phyloP scores from a whole-genome alignment of 2,113 vertebrate genomes.

The Cettia cetti region DNA sequence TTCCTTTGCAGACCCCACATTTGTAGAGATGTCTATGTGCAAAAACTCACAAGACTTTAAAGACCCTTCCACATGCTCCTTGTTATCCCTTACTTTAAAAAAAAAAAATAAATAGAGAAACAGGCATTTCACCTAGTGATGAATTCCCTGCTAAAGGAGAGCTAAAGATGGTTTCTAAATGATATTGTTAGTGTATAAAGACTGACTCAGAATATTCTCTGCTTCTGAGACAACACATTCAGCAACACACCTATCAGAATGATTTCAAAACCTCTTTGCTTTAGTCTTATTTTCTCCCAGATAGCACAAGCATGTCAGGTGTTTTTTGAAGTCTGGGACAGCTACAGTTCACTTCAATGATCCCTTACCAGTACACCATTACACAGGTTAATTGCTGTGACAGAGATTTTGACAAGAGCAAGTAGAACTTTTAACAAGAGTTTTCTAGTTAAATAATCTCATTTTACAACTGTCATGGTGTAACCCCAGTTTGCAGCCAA shows the following conservation, averaged over 20 bases:
- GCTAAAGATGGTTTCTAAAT: background rate
- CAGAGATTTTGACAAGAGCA: background rate
- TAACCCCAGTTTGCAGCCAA: background rate
- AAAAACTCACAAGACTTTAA: background rate
- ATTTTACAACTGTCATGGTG: background rate
- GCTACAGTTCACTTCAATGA: background rate
- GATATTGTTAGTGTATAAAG: background rate
- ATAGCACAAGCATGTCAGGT: background rate
- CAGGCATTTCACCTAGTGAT: background rate
- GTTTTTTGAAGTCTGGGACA: background rate
- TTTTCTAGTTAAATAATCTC: background rate
- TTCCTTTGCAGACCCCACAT: background rate
- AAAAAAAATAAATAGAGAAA: background rate
- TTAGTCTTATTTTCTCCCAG: background rate
- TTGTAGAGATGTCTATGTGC: background rate
- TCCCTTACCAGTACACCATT: background rate
- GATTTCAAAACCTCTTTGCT: background rate
- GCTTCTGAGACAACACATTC: background rate
- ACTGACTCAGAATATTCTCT: background rate
- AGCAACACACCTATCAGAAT: background rate
- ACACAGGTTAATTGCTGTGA: background rate
- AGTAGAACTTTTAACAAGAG: background rate
- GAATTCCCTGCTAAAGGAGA: background rate
- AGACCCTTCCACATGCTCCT: background rate
- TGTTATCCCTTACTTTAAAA: background rate